Percentiles rank a stretch among this genome's conserved stretches.
Conservation (phyloP, 2,113 vertebrate species). For the Podarcis cretensis region DNA sequence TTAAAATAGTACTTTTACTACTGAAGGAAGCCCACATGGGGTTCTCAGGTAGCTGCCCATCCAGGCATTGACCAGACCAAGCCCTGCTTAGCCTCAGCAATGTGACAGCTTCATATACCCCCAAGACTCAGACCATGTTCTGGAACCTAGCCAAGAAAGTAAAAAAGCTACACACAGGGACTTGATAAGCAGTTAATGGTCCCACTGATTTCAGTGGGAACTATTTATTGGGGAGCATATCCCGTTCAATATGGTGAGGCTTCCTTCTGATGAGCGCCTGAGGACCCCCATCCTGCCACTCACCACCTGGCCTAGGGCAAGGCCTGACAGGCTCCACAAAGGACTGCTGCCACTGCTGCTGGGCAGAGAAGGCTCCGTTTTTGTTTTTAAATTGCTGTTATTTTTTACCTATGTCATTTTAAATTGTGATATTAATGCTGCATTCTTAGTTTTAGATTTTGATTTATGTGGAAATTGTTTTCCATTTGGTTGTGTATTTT, state of each 20-base stretch:
- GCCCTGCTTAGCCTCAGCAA: neutral
- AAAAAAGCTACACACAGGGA: neutral
- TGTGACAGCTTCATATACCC: neutral
- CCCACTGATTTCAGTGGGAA: neutral
- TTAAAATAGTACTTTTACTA: neutral
- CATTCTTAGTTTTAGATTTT: no score
- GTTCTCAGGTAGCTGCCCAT: neutral
- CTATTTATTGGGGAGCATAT: neutral
- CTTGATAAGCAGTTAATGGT: neutral
- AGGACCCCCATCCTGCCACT: no score
- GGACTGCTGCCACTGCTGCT: no score
- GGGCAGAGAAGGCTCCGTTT: no score
- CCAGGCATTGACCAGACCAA: neutral
- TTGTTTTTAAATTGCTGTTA: no score
- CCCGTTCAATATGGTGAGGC: neutral
- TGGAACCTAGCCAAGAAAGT: neutral
- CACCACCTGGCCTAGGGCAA: no score
- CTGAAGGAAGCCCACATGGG: neutral
- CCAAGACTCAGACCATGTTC: neutral
- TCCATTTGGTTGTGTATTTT: no score
- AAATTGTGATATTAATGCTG: no score
- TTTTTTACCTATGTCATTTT: no score
- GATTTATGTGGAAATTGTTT: no score
- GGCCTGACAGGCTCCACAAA: no score
- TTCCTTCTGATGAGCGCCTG: neutral